Evolutionary conservation across 2,113 vertebrate species (phyloP), one percentile per base, ranked within the genome.

Genomic region (Nettapus auritus): DNA sequence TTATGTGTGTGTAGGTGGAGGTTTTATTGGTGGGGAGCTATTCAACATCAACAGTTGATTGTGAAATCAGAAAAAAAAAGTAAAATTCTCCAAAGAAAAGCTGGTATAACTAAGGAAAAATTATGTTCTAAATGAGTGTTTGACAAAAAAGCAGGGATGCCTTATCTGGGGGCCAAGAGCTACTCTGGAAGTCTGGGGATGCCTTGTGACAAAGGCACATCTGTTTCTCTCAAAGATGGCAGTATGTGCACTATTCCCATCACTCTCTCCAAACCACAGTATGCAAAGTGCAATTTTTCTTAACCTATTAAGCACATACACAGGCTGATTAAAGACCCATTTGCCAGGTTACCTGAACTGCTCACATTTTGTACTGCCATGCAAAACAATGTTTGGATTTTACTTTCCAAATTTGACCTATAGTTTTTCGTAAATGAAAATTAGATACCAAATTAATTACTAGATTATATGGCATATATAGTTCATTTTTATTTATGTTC

Each of bases 1-100:
- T 12, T 16, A 2, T 0, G 46, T 48, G 2, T 0, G 46, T 48
- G 20, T 10, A 21, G 46, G 20, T 48, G 46, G 46, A 21, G 46
- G 46, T 21, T 48, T 29, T 62, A 74, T 25, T 3, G 1, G 4
- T 11, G 8, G 15, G 3, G 3, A 86, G 9, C 29, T 77, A 56
- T 73, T 93, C 22, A 84, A 78, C 18, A 62, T n/a, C 10, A 84
- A 42, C 7, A 33, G 44, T 36, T n/a, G 50, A 55, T 52, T 86
- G 44, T 14, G 42, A 81, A 84, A 83, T 33, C 8, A 46, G 80
- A 81, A 77, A 44, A 52, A 52, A 89, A 93, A 74, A 62, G 7
- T 77, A 48, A 77, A 78, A 52, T 38, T 57, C n/a, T 74, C 48
- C 40, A 57, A 74, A 73, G 17, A 33, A 86, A 84, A 84, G 34